A percentile compares a stretch with the other conserved stretches of the same genome.
Evolutionary conservation across 2,113 vertebrate genomes (phyloP).

Genomic region (Aviceda subcristata): DNA sequence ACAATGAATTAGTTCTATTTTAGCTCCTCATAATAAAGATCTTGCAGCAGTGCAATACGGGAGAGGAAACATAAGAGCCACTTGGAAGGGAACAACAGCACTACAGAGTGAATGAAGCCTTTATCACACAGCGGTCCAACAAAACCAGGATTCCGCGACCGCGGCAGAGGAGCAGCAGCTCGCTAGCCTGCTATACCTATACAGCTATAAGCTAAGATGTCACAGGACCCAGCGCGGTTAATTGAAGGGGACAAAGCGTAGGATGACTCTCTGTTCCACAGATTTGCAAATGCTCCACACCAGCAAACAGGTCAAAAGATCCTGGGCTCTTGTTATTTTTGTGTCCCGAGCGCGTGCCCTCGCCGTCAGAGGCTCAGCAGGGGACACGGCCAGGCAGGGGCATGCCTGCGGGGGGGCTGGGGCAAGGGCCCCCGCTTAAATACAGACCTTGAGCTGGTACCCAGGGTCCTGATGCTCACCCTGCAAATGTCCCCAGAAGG

Average conservation of each 20-base stretch:
- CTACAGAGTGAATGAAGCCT: conserved; percentile 18
- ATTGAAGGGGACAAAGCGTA: neutral
- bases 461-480: rapidly evolving
- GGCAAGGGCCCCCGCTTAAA: neutral
- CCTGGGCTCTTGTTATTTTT: neutral
- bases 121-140: neutral
- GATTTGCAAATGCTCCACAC: neutral
- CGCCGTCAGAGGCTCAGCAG: rapidly evolving
- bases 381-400: neutral
- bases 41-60: neutral
- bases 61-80: conserved; percentile 23
- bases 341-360: neutral
- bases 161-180: neutral
- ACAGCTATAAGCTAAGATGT: neutral
- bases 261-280: neutral
- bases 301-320: neutral
- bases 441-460: neutral
- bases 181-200: neutral
- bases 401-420: rapidly evolving
- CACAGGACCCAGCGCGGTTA: neutral
- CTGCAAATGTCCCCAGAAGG: neutral
- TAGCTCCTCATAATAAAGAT: neutral
- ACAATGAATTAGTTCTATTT: conserved; percentile 14
- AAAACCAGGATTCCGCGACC: neutral
- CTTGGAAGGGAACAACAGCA: conserved; percentile 31